A percentile compares a stretch with the other conserved stretches of the same genome.
These are phyloP conservation scores for Phaonia tiefii DNA, from an alignment of 2,888 invertebrate genomes.

Conservation along the genomic window DNA sequence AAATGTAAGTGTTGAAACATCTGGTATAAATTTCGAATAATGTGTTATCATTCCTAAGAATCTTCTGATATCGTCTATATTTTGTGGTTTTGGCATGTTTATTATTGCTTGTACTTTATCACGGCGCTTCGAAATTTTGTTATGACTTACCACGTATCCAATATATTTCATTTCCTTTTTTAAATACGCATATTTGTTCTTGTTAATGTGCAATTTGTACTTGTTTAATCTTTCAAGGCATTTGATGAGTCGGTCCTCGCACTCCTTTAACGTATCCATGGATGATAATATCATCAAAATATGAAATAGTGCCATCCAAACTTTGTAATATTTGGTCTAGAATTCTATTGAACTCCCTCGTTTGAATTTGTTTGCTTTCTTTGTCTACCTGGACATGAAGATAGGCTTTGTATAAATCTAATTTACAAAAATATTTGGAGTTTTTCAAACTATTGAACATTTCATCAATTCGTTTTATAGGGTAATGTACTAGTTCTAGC, in stretches of 20 bases:
- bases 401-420: slow-evolving; percentile 72
- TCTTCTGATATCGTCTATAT: too few species aligned
- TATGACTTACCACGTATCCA: background rate
- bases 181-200: too few species aligned
- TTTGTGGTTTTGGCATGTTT: too few species aligned
- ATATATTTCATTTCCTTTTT: background rate
- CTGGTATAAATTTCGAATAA: background rate
- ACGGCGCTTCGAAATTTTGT: too few species aligned
- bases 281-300: slow-evolving; percentile 48
- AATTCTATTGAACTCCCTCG: slow-evolving; percentile 48
- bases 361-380: slow-evolving; percentile 34
- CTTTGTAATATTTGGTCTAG: too few species aligned
- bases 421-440: slow-evolving; percentile 70
- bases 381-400: slow-evolving; percentile 55
- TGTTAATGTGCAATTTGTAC: too few species aligned
- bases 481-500: slow-evolving; percentile 43
- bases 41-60: too few species aligned
- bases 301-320: slow-evolving; percentile 49
- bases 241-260: too few species aligned
- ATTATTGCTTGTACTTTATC: too few species aligned
- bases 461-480: slow-evolving; percentile 49
- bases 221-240: too few species aligned
- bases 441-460: too few species aligned
- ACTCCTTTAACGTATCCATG: slow-evolving; percentile 39
- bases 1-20: slow-evolving; percentile 8